Conservation (phyloP, 2,888 invertebrate genomes). For the Aleiodes testaceus region DNA sequence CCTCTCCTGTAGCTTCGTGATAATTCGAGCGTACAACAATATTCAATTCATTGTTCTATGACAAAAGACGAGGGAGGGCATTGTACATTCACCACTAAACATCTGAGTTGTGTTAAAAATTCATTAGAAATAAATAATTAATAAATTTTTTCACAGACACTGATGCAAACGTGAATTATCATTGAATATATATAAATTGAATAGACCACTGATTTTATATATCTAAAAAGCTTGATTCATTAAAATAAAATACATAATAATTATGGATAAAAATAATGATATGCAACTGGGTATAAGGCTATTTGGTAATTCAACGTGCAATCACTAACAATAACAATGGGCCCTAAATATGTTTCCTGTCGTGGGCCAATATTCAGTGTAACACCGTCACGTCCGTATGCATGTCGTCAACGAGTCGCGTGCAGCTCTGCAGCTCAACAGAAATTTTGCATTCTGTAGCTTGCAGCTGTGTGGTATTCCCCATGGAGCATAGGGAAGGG, state of each 20-base stretch:
- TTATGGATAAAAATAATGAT: neutral
- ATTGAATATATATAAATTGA: too few species aligned
- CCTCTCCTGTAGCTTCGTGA: conserved; percentile 36
- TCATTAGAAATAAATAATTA: neutral
- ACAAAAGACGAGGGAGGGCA: neutral
- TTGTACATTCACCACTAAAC: too few species aligned
- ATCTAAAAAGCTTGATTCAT: too few species aligned
- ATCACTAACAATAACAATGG: conserved; percentile 4
- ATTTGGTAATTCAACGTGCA: neutral
- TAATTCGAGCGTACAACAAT: conserved; percentile 48
- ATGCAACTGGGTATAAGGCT: neutral
- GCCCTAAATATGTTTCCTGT: conserved; percentile 34
- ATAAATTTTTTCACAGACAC: too few species aligned
- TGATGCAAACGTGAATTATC: too few species aligned
- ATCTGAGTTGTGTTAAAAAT: too few species aligned
- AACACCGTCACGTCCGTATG: conserved; percentile 10
- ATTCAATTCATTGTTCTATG: conserved; percentile 41
- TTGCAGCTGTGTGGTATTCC: neutral
- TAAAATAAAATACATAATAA: neutral
- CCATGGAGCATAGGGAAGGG: neutral
- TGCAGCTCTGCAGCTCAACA: conserved; percentile 12
- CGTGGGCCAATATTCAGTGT: conserved; percentile 9
- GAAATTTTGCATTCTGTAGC: conserved; percentile 8
- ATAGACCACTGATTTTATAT: too few species aligned
- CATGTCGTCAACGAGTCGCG: conserved; percentile 5